Percentiles rank a stretch among this genome's conserved stretches.
phyloP scores from a whole-genome alignment of 2,888 invertebrate genomes.

The Polydrusus tereticollis region DNA sequence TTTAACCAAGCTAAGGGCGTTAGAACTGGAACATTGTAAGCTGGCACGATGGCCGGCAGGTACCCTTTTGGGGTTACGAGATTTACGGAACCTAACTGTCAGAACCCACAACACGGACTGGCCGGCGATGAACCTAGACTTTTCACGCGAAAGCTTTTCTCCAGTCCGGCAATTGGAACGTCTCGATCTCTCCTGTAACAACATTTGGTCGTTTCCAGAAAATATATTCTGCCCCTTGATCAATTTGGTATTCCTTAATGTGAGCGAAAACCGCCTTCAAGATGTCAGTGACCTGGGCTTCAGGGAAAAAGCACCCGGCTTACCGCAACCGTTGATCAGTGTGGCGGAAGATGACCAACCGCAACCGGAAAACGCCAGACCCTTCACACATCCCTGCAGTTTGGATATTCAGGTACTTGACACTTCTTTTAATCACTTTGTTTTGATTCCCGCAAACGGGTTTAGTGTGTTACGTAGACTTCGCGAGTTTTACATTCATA shows the following conservation, averaged over 20 bases:
- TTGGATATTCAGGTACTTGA: slow-evolving; percentile 87
- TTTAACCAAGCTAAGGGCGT: slow-evolving; percentile 82
- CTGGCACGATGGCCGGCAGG: slow-evolving; percentile 85
- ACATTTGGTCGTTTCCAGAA: slow-evolving; percentile 91
- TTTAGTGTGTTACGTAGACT: slow-evolving; percentile 85
- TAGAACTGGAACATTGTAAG: slow-evolving; percentile 89
- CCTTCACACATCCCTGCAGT: slow-evolving; percentile 72
- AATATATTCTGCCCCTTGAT: slow-evolving; percentile 86
- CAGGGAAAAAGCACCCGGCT: slow-evolving; percentile 75
- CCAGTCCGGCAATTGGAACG: slow-evolving; percentile 84
- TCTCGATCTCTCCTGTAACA: slow-evolving; percentile 88
- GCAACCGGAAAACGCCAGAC: slow-evolving; percentile 60
- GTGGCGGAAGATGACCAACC: slow-evolving; percentile 69
- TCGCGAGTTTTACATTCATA: slow-evolving; percentile 84
- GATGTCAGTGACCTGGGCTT: slow-evolving; percentile 90
- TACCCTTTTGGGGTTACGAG: slow-evolving; percentile 82
- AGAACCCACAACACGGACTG: slow-evolving; percentile 87
- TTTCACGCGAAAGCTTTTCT: slow-evolving; percentile 83
- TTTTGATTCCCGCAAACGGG: slow-evolving; percentile 84
- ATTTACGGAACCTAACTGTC: slow-evolving; percentile 87
- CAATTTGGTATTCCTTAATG: slow-evolving; percentile 84
- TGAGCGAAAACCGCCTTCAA: slow-evolving; percentile 89
- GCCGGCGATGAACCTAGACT: slow-evolving; percentile 87
- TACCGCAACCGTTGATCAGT: slow-evolving; percentile 76
- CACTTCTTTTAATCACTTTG: slow-evolving; percentile 87